Conservation (phyloP, 2,888 invertebrate species). For the Bedellia somnulentella region DNA sequence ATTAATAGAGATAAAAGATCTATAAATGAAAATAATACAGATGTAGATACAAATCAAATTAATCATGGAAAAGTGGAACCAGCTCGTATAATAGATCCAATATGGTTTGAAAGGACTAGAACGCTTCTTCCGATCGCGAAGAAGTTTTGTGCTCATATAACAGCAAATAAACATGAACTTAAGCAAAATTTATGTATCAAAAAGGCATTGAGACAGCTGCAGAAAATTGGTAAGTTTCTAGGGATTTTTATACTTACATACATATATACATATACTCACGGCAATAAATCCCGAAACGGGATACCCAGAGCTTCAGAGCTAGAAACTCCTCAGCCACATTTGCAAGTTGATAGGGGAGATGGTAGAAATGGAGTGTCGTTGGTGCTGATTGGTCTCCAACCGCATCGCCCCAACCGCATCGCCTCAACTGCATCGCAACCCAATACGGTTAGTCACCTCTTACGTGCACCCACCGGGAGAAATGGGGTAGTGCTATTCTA, state of each 20-base stretch:
- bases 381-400: too few relatives aligned
- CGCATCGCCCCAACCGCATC: too few relatives aligned
- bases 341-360: too few relatives aligned
- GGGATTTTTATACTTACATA: too few relatives aligned
- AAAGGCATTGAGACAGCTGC: conserved; percentile 32
- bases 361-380: too few relatives aligned
- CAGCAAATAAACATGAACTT: conserved; percentile 24
- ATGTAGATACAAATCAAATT: neutral
- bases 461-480: neutral
- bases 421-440: neutral
- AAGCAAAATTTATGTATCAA: conserved; percentile 37
- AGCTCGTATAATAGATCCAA: conserved; percentile 23
- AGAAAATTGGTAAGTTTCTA: conserved; percentile 27
- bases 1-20: neutral
- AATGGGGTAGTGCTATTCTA: too few relatives aligned
- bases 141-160: conserved; percentile 37
- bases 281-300: too few relatives aligned
- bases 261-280: too few relatives aligned
- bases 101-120: conserved; percentile 9
- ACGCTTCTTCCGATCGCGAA: conserved; percentile 22
- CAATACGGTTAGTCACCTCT: neutral
- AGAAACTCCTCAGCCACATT: too few relatives aligned
- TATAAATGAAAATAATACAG: neutral
- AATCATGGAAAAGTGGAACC: neutral
- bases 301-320: too few relatives aligned